Evolutionary conservation across 2,797 vertebrate species (phyloP), one percentile per base, ranked within the genome.

Genomic region (Sebastes minor): DNA sequence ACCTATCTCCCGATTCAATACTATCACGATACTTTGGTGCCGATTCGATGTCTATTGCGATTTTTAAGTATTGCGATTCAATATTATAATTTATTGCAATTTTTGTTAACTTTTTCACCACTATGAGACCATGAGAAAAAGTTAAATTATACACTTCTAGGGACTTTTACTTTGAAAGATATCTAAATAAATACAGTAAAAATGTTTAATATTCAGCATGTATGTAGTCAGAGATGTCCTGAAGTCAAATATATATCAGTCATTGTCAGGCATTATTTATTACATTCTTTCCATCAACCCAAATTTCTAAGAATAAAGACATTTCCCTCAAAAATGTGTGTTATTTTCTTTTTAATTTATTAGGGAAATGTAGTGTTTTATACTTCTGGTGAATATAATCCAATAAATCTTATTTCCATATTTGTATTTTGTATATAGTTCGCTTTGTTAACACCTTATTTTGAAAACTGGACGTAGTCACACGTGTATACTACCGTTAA

Each of bases 201-300:
- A 49, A 20, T 20, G 0, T 20, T 49, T 49, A 0, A 49, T 20
- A 2, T 49, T 49, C 18, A 20, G 18, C 46, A 49, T 49, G 46
- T 49, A 9, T 20, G 18, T 49, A 49, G 46, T 49, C 46, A 4
- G 18, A 49, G 46, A 46, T 46, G 42, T 46, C 42, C 42, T 46
- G 42, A 46, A 49, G 42, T 18, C 42, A 49, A 49, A 20, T 49
- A 49, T 38, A 38, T 20, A 20, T 20, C 42, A 49, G 42, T 20
- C 42, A 49, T 52, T 52, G 46, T 52, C 46, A 52, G 46, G 18
- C 8, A 52, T 49, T 49, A 49, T 20, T 52, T 52, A n/a, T 49
- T 20, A 20, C 0, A 2, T 20, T 20, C 2, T 20, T 49, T 49
- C 46, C 46, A 9, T 0, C 46, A 49, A 49, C 16, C 46, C 2